Base-by-base conservation (phyloP, 1,140 invertebrate species). In the Drosophila lini region DNA sequence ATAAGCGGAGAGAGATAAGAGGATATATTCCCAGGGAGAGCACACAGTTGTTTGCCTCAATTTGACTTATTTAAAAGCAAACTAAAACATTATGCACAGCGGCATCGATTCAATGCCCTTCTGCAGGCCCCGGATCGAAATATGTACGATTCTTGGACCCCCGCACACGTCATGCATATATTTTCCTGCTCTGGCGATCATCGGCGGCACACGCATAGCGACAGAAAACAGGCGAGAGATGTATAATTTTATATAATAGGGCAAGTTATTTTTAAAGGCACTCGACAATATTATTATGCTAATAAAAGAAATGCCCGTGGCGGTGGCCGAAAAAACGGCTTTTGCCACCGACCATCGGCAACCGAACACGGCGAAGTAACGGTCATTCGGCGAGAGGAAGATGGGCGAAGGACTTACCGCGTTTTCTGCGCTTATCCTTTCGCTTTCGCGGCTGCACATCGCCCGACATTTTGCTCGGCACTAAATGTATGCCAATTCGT, bases 381-480 rank as follows among this genome's bases (percentile, higher is more conserved):
- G 60, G 71, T 58, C 16, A 5, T 47, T 58, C 36, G 11, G 22
- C n/a, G 2, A 8, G n/a, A 2, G 19, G 5, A 34, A 47, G 6
- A 1, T 11, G 11, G 8, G 9, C 31, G n/a, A 22, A 15, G 19
- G 16, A 82, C 80, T 82, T 93, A 96, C 95, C 95, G 94, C 95
- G 95, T 93, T 95, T 95, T 81, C 94, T 94, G 89, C 94, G 94
- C 83, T 95, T 96, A 78, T 96, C 95, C 92, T 95, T 96, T 76
- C 95, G 93, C 91, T 95, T 95, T 75, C 95, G 94, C 60, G 95
- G 94, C 90, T 96, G 95, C 62, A 94, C 94, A 90, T 96, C 95
- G 41, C 94, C 95, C 78, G 95, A 95, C 95, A 96, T 96, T 53
- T 69, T 78, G 41, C 50, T 34, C 19, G 44, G 10, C 47, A 47